phyloP scores from a whole-genome alignment of 1,140 invertebrate species.

The Piezodorus guildinii region DNA sequence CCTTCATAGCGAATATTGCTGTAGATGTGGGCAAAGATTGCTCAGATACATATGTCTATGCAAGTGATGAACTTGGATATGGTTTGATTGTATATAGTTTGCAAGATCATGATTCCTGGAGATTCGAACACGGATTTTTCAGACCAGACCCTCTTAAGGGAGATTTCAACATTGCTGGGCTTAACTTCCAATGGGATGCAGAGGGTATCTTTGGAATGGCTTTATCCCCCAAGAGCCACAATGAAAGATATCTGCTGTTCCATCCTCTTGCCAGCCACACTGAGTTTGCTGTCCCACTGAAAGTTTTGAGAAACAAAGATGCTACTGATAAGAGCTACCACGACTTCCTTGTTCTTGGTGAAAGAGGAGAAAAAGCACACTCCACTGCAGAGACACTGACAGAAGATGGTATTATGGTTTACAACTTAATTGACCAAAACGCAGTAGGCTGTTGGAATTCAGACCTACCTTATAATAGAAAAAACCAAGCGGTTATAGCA shows the following conservation, averaged over 20 bases:
- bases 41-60: conserved; percentile 64
- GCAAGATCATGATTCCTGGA: conserved; percentile 60
- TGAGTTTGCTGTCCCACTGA: conserved; percentile 64
- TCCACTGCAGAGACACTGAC: conserved; percentile 60
- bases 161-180: conserved; percentile 61
- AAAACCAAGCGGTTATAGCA: conserved; percentile 46
- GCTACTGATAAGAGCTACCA: conserved; percentile 43
- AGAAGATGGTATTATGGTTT: conserved; percentile 57
- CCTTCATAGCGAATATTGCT: conserved; percentile 71
- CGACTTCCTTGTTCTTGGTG: conserved; percentile 51
- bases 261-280: conserved; percentile 61
- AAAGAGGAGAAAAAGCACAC: conserved; percentile 51
- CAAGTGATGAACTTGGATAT: conserved; percentile 69
- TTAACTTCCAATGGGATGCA: conserved; percentile 70
- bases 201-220: conserved; percentile 73
- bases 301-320: conserved; percentile 46
- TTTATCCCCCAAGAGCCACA: conserved; percentile 47
- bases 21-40: conserved; percentile 61
- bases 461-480: conserved; percentile 40
- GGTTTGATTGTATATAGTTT: conserved; percentile 66
- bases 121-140: conserved; percentile 58
- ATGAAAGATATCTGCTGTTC: conserved; percentile 59
- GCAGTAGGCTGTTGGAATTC: conserved; percentile 71
- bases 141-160: conserved; percentile 63
- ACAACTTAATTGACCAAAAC: conserved; percentile 65